Evolutionary conservation across 2,888 invertebrate genomes (phyloP).

Genomic region (Tinea semifulvella): DNA sequence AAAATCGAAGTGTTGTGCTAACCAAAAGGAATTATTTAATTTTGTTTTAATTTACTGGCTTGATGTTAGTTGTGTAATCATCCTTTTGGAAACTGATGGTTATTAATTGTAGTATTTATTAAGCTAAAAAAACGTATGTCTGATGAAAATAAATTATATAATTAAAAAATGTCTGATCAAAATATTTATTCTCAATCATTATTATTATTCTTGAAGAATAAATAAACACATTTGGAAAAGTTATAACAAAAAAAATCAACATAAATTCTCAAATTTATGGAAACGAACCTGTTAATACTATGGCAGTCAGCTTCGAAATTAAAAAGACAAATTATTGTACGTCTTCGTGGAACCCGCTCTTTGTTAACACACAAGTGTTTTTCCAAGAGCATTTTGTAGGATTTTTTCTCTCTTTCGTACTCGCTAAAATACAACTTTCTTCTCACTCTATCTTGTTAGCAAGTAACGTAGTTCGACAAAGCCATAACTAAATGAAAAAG

Average conservation of each 20-base stretch:
- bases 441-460: slow-evolving; percentile 60
- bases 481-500: slow-evolving; percentile 60
- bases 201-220: no score
- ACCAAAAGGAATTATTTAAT: no score
- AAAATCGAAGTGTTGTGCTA: no score
- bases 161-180: no score
- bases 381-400: slow-evolving; percentile 54
- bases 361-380: slow-evolving; percentile 67
- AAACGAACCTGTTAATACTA: slow-evolving; percentile 2
- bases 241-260: not conserved
- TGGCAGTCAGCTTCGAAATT: slow-evolving; percentile 61
- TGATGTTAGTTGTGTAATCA: no score
- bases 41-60: no score
- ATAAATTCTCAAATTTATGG: slow-evolving; percentile 45
- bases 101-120: no score
- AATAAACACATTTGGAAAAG: no score
- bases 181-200: no score
- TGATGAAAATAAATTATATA: no score
- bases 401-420: slow-evolving; percentile 44
- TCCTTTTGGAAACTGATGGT: no score
- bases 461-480: slow-evolving; percentile 50
- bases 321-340: slow-evolving; percentile 67
- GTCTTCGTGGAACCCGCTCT: slow-evolving; percentile 63
- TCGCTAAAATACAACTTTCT: slow-evolving; percentile 26
- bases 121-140: no score